These are phyloP conservation scores for Ornithoptera priamus DNA, from an alignment of 2,888 invertebrate species.

Conservation along the genomic window DNA sequence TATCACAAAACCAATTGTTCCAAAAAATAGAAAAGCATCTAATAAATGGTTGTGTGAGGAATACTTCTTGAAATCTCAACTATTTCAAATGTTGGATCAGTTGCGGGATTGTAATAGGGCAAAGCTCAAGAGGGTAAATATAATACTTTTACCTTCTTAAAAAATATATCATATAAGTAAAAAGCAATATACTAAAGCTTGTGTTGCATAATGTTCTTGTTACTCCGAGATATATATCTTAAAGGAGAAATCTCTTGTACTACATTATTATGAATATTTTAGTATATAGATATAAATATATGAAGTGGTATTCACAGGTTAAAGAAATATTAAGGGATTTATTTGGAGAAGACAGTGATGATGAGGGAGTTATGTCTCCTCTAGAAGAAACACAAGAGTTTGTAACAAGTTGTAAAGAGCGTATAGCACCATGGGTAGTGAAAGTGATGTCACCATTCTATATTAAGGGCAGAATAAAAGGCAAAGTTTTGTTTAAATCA, in stretches of 20 bases:
- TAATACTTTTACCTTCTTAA: slow-evolving; percentile 2
- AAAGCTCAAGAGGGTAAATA: slow-evolving; percentile 57
- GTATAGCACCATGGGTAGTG: slow-evolving; percentile 82
- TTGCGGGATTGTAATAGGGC: slow-evolving; percentile 65
- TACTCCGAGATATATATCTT: background rate
- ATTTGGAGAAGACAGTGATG: slow-evolving; percentile 77
- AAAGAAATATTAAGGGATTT: slow-evolving; percentile 63
- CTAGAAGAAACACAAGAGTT: slow-evolving; percentile 75
- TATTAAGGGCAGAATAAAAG: slow-evolving; percentile 79
- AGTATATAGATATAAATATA: background rate
- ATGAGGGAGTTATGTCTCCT: slow-evolving; percentile 75
- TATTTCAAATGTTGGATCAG: slow-evolving; percentile 64
- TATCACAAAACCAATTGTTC: slow-evolving; percentile 38
- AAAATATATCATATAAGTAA: background rate
- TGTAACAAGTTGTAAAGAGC: slow-evolving; percentile 76
- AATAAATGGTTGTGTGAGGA: slow-evolving; percentile 75
- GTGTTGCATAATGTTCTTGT: background rate
- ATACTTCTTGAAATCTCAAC: slow-evolving; percentile 62
- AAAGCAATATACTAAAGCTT: background rate
- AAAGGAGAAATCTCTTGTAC: background rate
- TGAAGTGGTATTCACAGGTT: slow-evolving; percentile 54
- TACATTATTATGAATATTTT: background rate
- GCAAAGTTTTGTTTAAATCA: slow-evolving; percentile 81
- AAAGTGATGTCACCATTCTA: slow-evolving; percentile 82
- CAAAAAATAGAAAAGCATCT: slow-evolving; percentile 41